Percentiles rank a stretch among this genome's conserved stretches.
These are phyloP conservation scores for Gymnoscopelus braueri DNA, from an alignment of 2,797 vertebrate species.

Conservation along the genomic window DNA sequence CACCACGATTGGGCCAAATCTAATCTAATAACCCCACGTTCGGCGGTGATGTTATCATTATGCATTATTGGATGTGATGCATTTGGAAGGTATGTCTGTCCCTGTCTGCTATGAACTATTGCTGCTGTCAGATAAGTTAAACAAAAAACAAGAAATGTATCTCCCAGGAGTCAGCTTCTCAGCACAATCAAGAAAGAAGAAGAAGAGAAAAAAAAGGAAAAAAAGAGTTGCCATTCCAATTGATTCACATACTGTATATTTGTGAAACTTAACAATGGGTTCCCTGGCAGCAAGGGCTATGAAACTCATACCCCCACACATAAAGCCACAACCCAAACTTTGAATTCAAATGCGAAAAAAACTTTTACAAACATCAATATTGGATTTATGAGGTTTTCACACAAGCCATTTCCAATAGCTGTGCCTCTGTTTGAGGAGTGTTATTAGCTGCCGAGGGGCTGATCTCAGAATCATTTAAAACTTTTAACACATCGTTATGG, in stretches of 20 bases:
- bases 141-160: slow-evolving; percentile 26
- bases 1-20: slow-evolving; percentile 44
- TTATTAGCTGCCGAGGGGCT: slow-evolving; percentile 22
- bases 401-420: slow-evolving; percentile 14
- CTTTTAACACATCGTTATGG: slow-evolving; percentile 29
- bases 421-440: slow-evolving; percentile 30
- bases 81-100: slow-evolving; percentile 54
- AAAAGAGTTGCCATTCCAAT: slow-evolving; percentile 12
- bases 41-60: slow-evolving; percentile 57
- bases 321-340: not conserved
- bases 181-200: not conserved
- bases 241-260: not conserved
- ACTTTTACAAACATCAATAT: not conserved
- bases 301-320: not conserved
- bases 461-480: slow-evolving; percentile 50
- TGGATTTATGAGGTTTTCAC: slow-evolving; percentile 2
- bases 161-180: slow-evolving; percentile 34
- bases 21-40: slow-evolving; percentile 68
- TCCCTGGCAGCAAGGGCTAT: not conserved
- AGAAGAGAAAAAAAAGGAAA: slow-evolving; percentile 3
- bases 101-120: slow-evolving; percentile 50
- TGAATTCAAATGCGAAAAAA: not conserved
- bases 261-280: slow-evolving; percentile 14
- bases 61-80: slow-evolving; percentile 66
- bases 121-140: slow-evolving; percentile 34